A percentile compares a stretch with the other conserved stretches of the same genome.
Conservation (phyloP, 1,140 invertebrate genomes). For the Bombus polaris region DNA sequence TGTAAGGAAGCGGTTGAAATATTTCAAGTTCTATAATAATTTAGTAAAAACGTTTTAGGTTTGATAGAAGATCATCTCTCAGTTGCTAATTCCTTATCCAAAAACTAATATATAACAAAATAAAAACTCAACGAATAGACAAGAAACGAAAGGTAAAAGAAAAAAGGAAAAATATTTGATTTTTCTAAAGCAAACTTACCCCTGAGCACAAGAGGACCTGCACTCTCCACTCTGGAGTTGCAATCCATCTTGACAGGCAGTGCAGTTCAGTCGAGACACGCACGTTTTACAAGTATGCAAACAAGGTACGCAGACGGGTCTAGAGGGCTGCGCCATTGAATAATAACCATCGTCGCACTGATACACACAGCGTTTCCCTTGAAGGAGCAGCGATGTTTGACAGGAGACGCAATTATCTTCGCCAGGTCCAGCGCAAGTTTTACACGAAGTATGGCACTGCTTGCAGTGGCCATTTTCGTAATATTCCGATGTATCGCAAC, state of each 20-base stretch:
- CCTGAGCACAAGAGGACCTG: constrained; percentile 87
- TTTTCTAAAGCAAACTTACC: constrained; percentile 73
- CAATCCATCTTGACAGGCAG: constrained; percentile 87
- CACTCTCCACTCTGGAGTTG: constrained; percentile 91
- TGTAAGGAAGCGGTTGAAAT: no score
- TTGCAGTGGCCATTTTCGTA: constrained; percentile 87
- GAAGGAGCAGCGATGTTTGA: constrained; percentile 85
- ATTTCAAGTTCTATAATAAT: no score
- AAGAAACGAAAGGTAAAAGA: no score
- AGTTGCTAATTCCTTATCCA: background rate
- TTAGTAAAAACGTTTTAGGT: no score
- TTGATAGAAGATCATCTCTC: background rate
- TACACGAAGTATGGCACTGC: constrained; percentile 87
- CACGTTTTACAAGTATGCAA: constrained; percentile 90
- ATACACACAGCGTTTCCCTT: constrained; percentile 87
- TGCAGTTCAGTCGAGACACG: constrained; percentile 90
- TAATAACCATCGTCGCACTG: constrained; percentile 89
- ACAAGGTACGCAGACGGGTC: constrained; percentile 88
- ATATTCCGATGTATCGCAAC: constrained; percentile 88
- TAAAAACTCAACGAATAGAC: no score
- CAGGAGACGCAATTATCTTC: constrained; percentile 88
- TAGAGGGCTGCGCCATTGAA: constrained; percentile 82
- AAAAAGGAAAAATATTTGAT: background rate
- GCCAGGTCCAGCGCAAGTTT: constrained; percentile 87
- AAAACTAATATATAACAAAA: no score